phyloP scores from a whole-genome alignment of 2,797 vertebrate species.

The Vultur gryphus region DNA sequence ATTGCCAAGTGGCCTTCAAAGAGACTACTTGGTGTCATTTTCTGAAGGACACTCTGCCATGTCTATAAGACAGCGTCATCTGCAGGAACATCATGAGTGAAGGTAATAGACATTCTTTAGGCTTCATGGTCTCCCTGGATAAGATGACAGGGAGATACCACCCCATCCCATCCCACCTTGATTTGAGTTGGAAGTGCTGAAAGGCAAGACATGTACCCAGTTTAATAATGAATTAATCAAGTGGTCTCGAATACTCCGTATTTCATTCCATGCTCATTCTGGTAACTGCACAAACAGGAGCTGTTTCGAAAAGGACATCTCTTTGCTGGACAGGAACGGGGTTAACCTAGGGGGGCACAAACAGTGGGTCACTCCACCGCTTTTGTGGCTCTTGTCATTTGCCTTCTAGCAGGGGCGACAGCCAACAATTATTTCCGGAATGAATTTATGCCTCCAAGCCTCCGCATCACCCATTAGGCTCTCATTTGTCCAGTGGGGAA shows the following conservation, averaged over 20 bases:
- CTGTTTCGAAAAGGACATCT: neutral
- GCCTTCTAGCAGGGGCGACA: neutral
- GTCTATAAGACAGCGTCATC: neutral
- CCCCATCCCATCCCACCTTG: neutral
- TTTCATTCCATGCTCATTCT: neutral
- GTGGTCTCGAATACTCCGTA: accelerated
- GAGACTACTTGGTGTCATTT: neutral
- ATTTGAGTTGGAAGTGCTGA: neutral
- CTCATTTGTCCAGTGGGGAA: neutral
- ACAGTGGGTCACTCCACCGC: neutral
- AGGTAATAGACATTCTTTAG: neutral
- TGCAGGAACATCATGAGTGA: neutral
- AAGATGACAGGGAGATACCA: neutral
- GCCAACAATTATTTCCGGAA: neutral
- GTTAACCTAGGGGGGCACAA: neutral
- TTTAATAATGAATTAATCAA: neutral
- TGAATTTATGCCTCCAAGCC: neutral
- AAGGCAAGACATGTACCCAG: neutral
- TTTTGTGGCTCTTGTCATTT: neutral
- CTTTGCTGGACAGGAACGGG: neutral
- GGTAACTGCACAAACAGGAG: neutral
- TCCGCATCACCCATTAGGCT: neutral
- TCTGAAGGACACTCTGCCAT: neutral
- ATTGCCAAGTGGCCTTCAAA: neutral
- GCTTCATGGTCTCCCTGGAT: neutral